These are phyloP conservation scores for Anomalospiza imberbis DNA, from an alignment of 2,797 vertebrate species.

Conservation along the genomic window DNA sequence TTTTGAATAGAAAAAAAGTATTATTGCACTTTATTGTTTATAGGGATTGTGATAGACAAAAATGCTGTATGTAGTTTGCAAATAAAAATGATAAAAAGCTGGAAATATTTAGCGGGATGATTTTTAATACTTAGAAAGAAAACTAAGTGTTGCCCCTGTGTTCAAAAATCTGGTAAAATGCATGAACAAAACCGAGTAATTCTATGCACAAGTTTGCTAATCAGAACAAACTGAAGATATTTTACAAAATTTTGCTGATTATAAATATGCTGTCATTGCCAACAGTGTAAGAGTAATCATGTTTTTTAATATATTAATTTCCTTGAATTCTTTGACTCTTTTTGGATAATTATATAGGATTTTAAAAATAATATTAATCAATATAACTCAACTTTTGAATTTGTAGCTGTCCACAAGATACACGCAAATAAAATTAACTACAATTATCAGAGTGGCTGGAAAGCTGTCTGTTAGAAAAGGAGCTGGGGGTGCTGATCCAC, in stretches of 20 bases:
- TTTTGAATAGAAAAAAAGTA: not conserved
- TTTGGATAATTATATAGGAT: not conserved
- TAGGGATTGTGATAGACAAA: not conserved
- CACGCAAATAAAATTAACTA: not conserved
- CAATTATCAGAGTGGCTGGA: not conserved
- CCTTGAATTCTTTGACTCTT: not conserved
- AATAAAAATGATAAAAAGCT: not conserved
- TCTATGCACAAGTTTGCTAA: not conserved
- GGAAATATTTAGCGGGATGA: not conserved
- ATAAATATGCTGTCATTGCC: not conserved
- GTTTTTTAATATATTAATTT: not conserved
- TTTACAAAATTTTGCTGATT: not conserved
- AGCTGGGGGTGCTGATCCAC: not conserved
- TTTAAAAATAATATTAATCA: not conserved
- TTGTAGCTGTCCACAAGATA: not conserved
- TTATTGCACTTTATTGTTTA: not conserved
- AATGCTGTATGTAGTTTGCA: not conserved
- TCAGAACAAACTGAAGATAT: not conserved
- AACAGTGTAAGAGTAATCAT: not conserved
- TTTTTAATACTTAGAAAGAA: not conserved
- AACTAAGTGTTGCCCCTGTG: not conserved
- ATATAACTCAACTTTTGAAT: not conserved
- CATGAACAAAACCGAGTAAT: not conserved
- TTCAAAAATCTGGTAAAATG: not conserved
- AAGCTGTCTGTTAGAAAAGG: not conserved